phyloP scores from a whole-genome alignment of 1,140 invertebrate genomes.

The Bacillus rossius region DNA sequence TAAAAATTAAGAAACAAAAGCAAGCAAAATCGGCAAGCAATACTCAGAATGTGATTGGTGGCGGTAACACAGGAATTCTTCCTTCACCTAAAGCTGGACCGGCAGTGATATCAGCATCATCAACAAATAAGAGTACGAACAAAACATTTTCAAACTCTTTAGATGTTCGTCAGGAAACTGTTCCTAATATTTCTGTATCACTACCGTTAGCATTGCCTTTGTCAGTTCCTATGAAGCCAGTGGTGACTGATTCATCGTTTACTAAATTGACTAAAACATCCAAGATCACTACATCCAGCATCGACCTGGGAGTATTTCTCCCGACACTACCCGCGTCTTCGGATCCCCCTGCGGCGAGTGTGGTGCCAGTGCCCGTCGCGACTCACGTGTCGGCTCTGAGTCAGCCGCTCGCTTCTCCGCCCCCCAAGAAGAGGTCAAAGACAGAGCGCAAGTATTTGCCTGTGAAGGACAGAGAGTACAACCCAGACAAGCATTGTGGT shows the following conservation, averaged over 20 bases:
- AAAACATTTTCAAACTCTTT: constrained; percentile 39
- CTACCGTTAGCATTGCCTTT: constrained; percentile 40
- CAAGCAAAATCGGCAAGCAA: not conserved
- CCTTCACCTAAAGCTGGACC: constrained; percentile 7
- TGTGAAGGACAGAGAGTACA: constrained; percentile 65
- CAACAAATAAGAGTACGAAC: no score
- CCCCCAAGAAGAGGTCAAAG: constrained; percentile 44
- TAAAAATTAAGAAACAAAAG: constrained; percentile 3
- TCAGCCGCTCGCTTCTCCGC: constrained; percentile 25
- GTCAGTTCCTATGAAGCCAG: constrained; percentile 36
- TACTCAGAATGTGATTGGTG: not conserved
- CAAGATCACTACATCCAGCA: not conserved
- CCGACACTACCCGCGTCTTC: constrained; percentile 26
- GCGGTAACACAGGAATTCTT: constrained; percentile 32
- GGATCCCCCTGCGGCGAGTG: constrained; percentile 29
- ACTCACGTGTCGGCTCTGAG: constrained; percentile 21
- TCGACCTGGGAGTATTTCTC: not conserved
- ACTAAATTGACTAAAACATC: constrained; percentile 6
- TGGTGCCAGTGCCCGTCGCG: constrained; percentile 38
- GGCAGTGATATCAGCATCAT: constrained; percentile 29
- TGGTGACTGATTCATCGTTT: constrained; percentile 20
- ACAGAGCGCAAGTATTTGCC: constrained; percentile 42
- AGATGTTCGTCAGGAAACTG: constrained; percentile 9
- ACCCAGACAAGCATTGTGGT: constrained; percentile 77
- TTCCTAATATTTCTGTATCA: constrained; percentile 16